These are phyloP conservation scores for Psammodynastes pulverulentus DNA, from an alignment of 2,113 vertebrate species.

Conservation along the genomic window DNA sequence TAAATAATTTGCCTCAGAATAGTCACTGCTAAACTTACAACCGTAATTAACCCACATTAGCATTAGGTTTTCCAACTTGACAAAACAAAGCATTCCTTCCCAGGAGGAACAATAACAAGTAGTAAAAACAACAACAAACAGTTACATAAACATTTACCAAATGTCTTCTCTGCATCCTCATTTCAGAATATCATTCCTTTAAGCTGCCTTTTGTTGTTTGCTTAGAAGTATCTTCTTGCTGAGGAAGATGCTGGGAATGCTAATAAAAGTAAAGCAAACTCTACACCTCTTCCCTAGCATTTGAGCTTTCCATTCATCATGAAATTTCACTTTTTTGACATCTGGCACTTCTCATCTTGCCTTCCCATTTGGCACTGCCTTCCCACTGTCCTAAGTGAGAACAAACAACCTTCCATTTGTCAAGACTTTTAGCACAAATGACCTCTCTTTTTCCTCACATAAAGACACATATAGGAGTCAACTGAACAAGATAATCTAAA, in stretches of 20 bases:
- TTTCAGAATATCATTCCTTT: conserved; percentile 19
- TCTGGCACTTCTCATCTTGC: conserved; percentile 18
- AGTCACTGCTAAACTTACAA: background rate
- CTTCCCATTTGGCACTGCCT: conserved; percentile 42
- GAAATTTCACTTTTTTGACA: conserved; percentile 48
- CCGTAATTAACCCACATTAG: background rate
- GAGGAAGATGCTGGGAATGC: conserved; percentile 27
- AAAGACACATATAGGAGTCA: background rate
- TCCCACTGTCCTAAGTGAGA: background rate
- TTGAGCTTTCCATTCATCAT: background rate
- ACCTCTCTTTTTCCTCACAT: background rate
- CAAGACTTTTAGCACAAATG: conserved; percentile 2
- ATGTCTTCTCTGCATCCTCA: conserved; percentile 27
- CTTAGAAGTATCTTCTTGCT: conserved; percentile 20
- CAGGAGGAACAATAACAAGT: background rate
- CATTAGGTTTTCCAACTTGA: background rate
- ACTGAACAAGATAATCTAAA: background rate
- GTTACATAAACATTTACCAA: conserved; percentile 38
- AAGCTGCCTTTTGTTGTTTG: conserved; percentile 36
- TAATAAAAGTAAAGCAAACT: conserved; percentile 27
- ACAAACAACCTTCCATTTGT: background rate
- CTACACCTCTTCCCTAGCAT: conserved; percentile 1
- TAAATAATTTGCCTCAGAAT: background rate
- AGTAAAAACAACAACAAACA: conserved; percentile 15
- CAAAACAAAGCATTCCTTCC: conserved; percentile 16